Conservation (phyloP, 2,797 vertebrate genomes). For the Rhincodon typus region DNA sequence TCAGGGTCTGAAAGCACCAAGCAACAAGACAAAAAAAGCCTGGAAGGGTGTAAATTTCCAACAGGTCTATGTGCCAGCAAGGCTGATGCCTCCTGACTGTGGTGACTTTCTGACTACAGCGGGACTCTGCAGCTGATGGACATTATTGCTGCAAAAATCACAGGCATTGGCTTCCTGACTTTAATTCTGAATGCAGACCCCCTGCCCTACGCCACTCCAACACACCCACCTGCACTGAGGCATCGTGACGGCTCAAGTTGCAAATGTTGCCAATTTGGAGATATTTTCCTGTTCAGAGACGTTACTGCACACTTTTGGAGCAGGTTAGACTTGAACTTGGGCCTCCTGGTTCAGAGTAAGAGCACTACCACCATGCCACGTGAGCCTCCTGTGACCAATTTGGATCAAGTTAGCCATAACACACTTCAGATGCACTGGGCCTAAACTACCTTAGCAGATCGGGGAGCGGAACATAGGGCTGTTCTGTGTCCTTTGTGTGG, state of each 20-base stretch:
- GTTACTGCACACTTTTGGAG: too few relatives aligned
- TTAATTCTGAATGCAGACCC: background rate
- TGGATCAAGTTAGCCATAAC: background rate
- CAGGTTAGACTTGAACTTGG: too few relatives aligned
- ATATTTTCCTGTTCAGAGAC: too few relatives aligned
- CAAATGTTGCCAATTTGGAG: background rate
- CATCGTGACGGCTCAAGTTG: background rate
- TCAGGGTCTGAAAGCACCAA: background rate
- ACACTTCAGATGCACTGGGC: background rate
- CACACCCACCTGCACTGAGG: background rate
- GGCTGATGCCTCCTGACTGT: background rate
- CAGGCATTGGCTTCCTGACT: background rate
- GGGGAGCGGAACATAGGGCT: background rate
- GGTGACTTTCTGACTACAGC: background rate
- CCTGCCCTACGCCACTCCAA: too few relatives aligned
- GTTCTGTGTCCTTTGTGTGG: too few relatives aligned
- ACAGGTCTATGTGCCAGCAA: background rate
- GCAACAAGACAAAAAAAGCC: constrained; percentile 18
- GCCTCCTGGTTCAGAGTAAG: too few relatives aligned
- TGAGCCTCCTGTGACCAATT: background rate
- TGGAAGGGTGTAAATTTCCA: background rate
- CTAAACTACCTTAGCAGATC: background rate
- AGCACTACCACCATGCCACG: too few relatives aligned
- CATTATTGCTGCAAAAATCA: background rate
- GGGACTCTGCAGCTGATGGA: background rate